Conservation (phyloP, 2,113 vertebrate species). For the Poicephalus gulielmi region DNA sequence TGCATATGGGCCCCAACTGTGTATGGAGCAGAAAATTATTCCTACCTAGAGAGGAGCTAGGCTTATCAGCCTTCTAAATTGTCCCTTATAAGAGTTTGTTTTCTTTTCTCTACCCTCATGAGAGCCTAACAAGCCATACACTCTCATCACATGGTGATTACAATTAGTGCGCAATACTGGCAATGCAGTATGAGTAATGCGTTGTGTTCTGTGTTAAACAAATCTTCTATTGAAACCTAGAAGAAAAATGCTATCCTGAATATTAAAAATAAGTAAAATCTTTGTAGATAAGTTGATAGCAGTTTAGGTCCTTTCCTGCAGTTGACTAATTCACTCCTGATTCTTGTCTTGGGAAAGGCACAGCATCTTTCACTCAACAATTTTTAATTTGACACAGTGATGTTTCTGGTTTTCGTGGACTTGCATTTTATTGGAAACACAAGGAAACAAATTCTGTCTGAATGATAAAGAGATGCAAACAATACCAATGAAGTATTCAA, state of each 20-base stretch:
- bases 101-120: background rate
- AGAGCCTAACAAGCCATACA: background rate
- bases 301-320: background rate
- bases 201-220: background rate
- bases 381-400: background rate
- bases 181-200: background rate
- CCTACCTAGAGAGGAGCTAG: background rate
- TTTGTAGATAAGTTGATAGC: background rate
- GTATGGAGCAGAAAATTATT: background rate
- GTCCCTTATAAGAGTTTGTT: background rate
- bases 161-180: background rate
- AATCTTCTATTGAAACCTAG: background rate
- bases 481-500: background rate
- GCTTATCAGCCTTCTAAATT: conserved; percentile 8
- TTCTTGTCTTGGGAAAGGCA: background rate
- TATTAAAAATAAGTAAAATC: background rate
- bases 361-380: background rate
- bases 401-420: background rate
- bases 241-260: background rate
- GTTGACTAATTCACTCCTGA: background rate
- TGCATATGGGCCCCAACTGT: background rate
- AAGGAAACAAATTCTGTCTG: background rate
- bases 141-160: conserved; percentile 11
- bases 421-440: conserved; percentile 16
- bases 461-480: conserved; percentile 2